Conservation (phyloP, 2,888 invertebrate species). For the Spodoptera littoralis region DNA sequence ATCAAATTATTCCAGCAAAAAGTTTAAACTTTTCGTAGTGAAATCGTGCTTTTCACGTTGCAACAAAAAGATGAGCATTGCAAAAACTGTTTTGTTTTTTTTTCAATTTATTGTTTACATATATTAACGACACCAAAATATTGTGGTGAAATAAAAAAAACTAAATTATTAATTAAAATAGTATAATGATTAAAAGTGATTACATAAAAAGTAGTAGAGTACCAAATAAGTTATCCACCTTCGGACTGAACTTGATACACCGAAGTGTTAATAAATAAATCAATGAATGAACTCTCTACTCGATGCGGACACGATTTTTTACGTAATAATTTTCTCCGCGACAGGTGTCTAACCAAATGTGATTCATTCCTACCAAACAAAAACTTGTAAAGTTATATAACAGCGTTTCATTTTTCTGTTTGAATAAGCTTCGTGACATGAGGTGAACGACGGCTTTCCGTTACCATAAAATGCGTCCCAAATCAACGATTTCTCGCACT, state of each 20-base stretch:
- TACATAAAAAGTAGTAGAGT: too few relatives aligned
- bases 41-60: slow-evolving; percentile 38
- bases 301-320: slow-evolving; percentile 20
- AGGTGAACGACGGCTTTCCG: slow-evolving; percentile 67
- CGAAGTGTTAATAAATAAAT: slow-evolving; percentile 28
- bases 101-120: too few relatives aligned
- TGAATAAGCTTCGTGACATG: slow-evolving; percentile 53
- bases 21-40: slow-evolving; percentile 35
- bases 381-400: slow-evolving; percentile 53
- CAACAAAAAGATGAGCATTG: slow-evolving; percentile 1
- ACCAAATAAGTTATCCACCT: too few relatives aligned
- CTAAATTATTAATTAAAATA: too few relatives aligned
- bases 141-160: too few relatives aligned
- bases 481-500: slow-evolving; percentile 82
- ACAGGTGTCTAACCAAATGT: slow-evolving; percentile 40
- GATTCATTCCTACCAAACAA: slow-evolving; percentile 43
- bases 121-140: too few relatives aligned
- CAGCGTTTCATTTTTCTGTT: slow-evolving; percentile 47
- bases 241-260: too few relatives aligned
- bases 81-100: too few relatives aligned
- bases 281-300: slow-evolving; percentile 18
- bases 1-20: slow-evolving; percentile 20
- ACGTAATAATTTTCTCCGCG: slow-evolving; percentile 34
- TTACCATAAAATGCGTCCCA: slow-evolving; percentile 78
- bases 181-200: too few relatives aligned